Evolutionary conservation across 2,888 invertebrate genomes (phyloP).

Genomic region (Hypselothyrea guttata): DNA sequence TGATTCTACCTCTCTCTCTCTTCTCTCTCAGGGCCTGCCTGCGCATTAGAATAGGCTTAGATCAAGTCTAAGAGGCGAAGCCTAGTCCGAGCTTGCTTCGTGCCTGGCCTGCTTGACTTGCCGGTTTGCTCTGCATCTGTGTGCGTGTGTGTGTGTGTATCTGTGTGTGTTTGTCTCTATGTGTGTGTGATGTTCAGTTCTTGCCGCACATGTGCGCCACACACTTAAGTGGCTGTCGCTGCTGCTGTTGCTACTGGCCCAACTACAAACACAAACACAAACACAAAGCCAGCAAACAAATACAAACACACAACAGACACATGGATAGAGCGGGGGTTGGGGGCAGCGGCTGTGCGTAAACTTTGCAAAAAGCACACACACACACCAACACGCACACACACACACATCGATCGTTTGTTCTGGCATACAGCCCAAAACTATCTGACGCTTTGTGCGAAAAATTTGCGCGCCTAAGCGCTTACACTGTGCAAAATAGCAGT

Average conservation of each 20-base stretch:
- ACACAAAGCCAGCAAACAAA: slow-evolving; percentile 10
- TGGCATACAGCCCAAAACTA: slow-evolving; percentile 27
- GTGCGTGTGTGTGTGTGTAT: slow-evolving; percentile 18
- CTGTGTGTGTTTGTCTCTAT: slow-evolving; percentile 29
- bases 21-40: slow-evolving; percentile 33
- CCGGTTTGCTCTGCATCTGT: slow-evolving; percentile 61
- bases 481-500: no score
- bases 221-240: slow-evolving; percentile 68
- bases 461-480: slow-evolving; percentile 46
- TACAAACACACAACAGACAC: slow-evolving; percentile 21
- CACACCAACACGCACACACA: slow-evolving; percentile 13
- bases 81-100: slow-evolving; percentile 62
- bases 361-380: slow-evolving; percentile 51
- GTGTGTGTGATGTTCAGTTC: slow-evolving; percentile 46
- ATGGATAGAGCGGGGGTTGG: not conserved
- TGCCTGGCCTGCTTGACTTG: slow-evolving; percentile 58
- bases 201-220: slow-evolving; percentile 70
- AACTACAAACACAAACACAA: slow-evolving; percentile 39
- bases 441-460: slow-evolving; percentile 29
- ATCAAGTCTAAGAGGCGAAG: slow-evolving; percentile 59
- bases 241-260: slow-evolving; percentile 45
- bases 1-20: slow-evolving; percentile 20
- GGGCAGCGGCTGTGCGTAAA: slow-evolving; percentile 54
- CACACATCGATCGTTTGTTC: slow-evolving; percentile 19
- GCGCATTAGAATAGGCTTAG: slow-evolving; percentile 78